A percentile compares a stretch with the other conserved stretches of the same genome.
phyloP scores from a whole-genome alignment of 2,888 invertebrate genomes.

The Chymomyza fuscimana region DNA sequence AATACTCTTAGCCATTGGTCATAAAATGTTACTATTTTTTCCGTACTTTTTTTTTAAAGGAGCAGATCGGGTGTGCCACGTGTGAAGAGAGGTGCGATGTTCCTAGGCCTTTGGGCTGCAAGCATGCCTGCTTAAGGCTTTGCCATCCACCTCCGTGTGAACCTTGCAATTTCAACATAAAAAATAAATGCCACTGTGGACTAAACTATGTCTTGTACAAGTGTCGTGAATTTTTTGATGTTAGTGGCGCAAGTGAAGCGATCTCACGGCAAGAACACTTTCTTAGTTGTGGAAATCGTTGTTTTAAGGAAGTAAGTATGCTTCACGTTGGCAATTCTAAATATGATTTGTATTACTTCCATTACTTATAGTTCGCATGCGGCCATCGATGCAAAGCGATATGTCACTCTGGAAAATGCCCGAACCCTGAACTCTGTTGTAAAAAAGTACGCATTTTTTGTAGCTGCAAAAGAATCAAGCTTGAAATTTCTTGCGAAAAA shows the following conservation, averaged over 20 bases:
- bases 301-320: slow-evolving; percentile 87
- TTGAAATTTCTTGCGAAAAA: slow-evolving; percentile 85
- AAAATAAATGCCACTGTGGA: slow-evolving; percentile 90
- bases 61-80: slow-evolving; percentile 81
- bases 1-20: slow-evolving; percentile 10
- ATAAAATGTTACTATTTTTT: background rate
- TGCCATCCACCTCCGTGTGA: slow-evolving; percentile 89
- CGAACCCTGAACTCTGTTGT: slow-evolving; percentile 84
- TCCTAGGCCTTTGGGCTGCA: slow-evolving; percentile 87
- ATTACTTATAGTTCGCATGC: slow-evolving; percentile 84
- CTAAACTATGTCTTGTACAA: slow-evolving; percentile 87
- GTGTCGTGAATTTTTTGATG: slow-evolving; percentile 85
- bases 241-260: slow-evolving; percentile 79
- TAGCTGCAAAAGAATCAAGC: slow-evolving; percentile 87
- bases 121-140: slow-evolving; percentile 85
- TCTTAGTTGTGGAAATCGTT: slow-evolving; percentile 88
- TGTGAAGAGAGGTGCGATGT: slow-evolving; percentile 84
- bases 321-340: background rate
- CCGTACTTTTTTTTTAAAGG: slow-evolving; percentile 66
- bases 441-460: slow-evolving; percentile 91
- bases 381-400: slow-evolving; percentile 89
- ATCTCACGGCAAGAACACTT: slow-evolving; percentile 60
- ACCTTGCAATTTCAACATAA: slow-evolving; percentile 86
- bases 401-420: slow-evolving; percentile 88
- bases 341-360: slow-evolving; percentile 4